Base-by-base conservation (phyloP, 2,113 vertebrate genomes). In the Probosciger aterrimus region DNA sequence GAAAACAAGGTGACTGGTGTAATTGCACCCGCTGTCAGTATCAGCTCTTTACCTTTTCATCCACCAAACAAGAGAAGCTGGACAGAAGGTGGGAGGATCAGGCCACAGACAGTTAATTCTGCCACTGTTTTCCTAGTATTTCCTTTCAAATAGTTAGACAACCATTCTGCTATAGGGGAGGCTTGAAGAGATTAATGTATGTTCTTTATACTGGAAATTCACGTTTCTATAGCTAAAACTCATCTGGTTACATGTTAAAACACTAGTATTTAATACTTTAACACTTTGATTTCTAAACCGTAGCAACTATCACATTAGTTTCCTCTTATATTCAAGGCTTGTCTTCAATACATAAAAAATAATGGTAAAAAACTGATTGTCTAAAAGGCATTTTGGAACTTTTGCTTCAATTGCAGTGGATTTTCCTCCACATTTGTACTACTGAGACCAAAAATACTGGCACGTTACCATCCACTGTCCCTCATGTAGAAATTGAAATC, bases 361-460 rank as follows among this genome's bases (percentile, higher is more conserved):
- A 31, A 7, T 2, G 9, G 8, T 39, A 27, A 63, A 16, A 33
- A 0, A 1, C 2, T 77, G 14, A 43, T 85, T 52, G 1, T 65
- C 49, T 14, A 5, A 77, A 55, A 11, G 33, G 7, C 2, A n/a
- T 86, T 95, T 92, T 88, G 27, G 30, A 79, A 18, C 2, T 57
- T 83, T 50, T 60, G 2, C 14, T 75, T 92, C 24, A 52, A 7
- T 4, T 37, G 9, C 17, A 77, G 19, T 16, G 12, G 27, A 41
- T 64, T 84, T 86, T 53, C 52, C 75, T 50, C 11, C 1, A 1
- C 31, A 10, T 67, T 47, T 86, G 31, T 37, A n/a, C 39, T n/a
- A 25, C 8, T 70, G 35, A 86, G 18, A 44, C 6, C 11, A 39
- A 67, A 63, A 89, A 55, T 19, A 33, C 5, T 62, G 14, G 3